Evolutionary conservation across 92 coral and sea anemone genomes (phyloP).

Genomic region (Palythoa heliodiscus): DNA sequence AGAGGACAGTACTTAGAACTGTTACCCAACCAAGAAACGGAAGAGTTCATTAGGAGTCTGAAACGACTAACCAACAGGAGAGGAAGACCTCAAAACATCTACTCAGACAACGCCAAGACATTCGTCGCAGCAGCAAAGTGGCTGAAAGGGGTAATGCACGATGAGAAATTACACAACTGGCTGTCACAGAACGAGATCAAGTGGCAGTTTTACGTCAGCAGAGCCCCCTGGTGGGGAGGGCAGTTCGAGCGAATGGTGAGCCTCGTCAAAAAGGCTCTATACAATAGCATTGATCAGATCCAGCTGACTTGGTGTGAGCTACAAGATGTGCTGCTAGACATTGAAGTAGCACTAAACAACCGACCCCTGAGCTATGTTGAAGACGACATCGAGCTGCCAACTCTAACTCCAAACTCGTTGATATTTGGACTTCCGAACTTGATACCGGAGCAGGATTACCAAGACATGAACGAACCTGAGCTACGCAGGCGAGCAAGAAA

Average conservation of each 20-base stretch:
- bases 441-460: constrained; percentile 32
- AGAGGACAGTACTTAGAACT: constrained; percentile 43
- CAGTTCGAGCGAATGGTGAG: constrained; percentile 47
- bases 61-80: constrained; percentile 34
- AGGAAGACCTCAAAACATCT: constrained; percentile 36
- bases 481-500: constrained; percentile 3
- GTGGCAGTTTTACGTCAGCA: constrained; percentile 38
- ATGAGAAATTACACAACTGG: constrained; percentile 36
- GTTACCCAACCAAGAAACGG: constrained; percentile 37
- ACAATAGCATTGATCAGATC: constrained; percentile 20
- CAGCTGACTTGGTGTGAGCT: constrained; percentile 40
- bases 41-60: constrained; percentile 40
- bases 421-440: constrained; percentile 13
- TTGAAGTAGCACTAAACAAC: constrained; percentile 40
- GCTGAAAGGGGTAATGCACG: constrained; percentile 8
- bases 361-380: constrained; percentile 33
- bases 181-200: background rate
- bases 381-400: constrained; percentile 34
- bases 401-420: constrained; percentile 34
- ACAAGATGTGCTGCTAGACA: constrained; percentile 39
- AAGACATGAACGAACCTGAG: constrained; percentile 18
- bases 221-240: constrained; percentile 44
- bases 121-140: constrained; percentile 32
- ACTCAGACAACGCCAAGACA: constrained; percentile 41
- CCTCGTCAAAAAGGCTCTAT: constrained; percentile 41